Base-by-base conservation (phyloP, 92 coral and sea anemone species). In the Zoanthus gigantus region DNA sequence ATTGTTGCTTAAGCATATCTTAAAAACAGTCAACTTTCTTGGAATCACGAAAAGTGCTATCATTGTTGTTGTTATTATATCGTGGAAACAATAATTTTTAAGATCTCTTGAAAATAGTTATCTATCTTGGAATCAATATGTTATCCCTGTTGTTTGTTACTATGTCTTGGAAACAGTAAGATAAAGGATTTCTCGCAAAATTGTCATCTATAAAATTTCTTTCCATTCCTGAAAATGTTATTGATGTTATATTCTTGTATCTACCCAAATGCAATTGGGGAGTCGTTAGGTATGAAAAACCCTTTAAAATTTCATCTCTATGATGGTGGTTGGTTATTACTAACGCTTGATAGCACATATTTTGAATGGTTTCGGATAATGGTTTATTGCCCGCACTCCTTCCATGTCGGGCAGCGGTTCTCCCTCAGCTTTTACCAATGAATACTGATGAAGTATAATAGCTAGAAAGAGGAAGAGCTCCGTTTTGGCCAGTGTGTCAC, bases 391-490 rank as follows among this genome's bases (percentile, higher is more conserved):
- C 81, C 83, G 83, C 50, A 78, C 13, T 61, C 83, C 83, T 57
- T 78, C 83, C 72, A 78, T 65, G 16, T 78, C 83, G 54, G 83
- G 83, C 8, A 78, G 83, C n/a, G 72, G 56, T 42, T 78, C 54
- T 14, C 72, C 83, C 30, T 78, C 71, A 52, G 56, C 83, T 16
- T 72, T 72, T 13, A 44, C 56, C 32, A 79, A 47, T 56, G 74
- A 61, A 47, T 79, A 65, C 58, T 79, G 84, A 68, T 79, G 84
- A 45, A 79, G 58, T 42, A 79, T 79, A 23, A 18, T 79, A 54
- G 84, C 9, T 18, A 63, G 13, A 47, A 79, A 79, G 56, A 79
- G 74, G 34, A 63, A 79, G 42, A 79, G 74, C 57, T 79, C 84
- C 23, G 42, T 68, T 68, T 79, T 79, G 60, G 84, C 84, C 56